Base-by-base conservation (phyloP, 2,797 vertebrate genomes). In the Sebastes jordani region DNA sequence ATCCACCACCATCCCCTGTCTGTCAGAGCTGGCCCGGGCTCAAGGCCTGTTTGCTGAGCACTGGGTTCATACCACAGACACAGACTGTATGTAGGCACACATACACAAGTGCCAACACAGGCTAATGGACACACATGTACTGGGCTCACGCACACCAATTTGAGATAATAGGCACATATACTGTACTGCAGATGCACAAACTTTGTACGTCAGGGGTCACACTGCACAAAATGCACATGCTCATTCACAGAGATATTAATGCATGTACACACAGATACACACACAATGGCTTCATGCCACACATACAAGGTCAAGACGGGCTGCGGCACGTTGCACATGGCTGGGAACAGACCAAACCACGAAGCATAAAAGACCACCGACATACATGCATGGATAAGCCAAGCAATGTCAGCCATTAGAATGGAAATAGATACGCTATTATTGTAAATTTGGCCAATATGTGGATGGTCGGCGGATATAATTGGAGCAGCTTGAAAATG, bases 401-500 rank as follows among this genome's bases (percentile, higher is more conserved):
- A 93, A 87, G 91, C 88, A 94, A 93, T 81, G 92, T 93, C 93
- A 93, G 88, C 93, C 94, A 94, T 95, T 95, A 95, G 87, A 88
- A 94, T 86, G 86, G 92, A 94, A 94, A 95, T 91, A 95, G 93
- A 95, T 94, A 91, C 67, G 89, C 84, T 92, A 89, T 94, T 95
- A 93, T 94, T 93, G 80, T 88, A 90, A 89, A 94, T 89, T 75
- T 89, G 91, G 81, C 87, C 93, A 94, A 93, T 94, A 94, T 91
- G 90, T 77, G 85, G 81, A 88, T 78, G 70, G 80, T 91, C 79
- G 66, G 92, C 89, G 70, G 83, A 91, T 89, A 90, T 94, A 95
- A 95, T 95, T 95, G 93, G 91, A 93, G 83, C 92, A 94, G 91
- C 88, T 93, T 93, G 89, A 93, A 95, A 89, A 93, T 93, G 91